Evolutionary conservation across 2,888 invertebrate genomes (phyloP), one percentile per base, ranked within the genome.

Genomic region (Dasypogon diadema): DNA sequence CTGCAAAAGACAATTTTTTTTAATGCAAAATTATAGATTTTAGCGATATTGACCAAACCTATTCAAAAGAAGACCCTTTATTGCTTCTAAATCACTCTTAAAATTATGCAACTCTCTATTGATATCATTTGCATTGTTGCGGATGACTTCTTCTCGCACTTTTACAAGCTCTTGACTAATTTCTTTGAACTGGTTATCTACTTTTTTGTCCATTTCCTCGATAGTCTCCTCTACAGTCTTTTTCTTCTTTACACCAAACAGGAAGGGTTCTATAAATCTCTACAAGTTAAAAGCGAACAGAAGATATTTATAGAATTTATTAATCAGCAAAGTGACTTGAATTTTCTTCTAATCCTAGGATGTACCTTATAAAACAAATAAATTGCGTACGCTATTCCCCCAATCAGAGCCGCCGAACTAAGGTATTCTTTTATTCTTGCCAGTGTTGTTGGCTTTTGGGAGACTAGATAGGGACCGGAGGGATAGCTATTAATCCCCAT

Each of bases 351-450:
- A 54, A 54, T 3, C 12, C 12, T 37, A 16, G 24, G 76, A 22
- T 56, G 18, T 83, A 94, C 95, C 91, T 94, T 92, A 86, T 94
- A 95, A 83, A 95, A 90, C 87, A 92, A 90, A 83, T 93, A 94
- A 75, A 93, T 87, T 51, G 92, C 92, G 87, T 95, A 96, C 0
- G 91, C 88, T 30, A 94, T 89, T 4, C 93, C 92, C 72, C 94
- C 92, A 77, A 95, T 89, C n/a, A 95, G 83, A 16, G 94, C 90
- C 22, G 93, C 85, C 2, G 92, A 90, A 80, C 93, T 89, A 34
- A 94, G 87, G 79, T 92, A 86, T 79, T 95, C 94, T 83, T 90
- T 89, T 63, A 93, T 85, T 76, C 85, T 87, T 16, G 87, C 85
- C 75, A 90, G 87, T 10, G 86, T 85, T 10, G 87, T 82, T n/a